Evolutionary conservation across 2,113 vertebrate species (phyloP), one percentile per base, ranked within the genome.

Genomic region (Sterna hirundo): DNA sequence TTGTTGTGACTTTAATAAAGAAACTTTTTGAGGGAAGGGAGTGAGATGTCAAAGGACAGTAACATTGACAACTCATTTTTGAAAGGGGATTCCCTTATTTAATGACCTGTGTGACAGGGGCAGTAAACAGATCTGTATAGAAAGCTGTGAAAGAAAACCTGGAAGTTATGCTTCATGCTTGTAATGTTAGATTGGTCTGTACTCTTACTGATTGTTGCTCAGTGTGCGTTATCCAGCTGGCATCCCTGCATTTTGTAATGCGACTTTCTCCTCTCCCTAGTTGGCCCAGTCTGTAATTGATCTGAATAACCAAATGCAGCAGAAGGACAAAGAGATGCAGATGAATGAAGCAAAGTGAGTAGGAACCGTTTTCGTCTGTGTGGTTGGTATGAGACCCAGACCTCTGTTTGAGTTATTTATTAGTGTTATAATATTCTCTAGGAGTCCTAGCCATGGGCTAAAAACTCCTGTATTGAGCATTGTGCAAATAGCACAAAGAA

Each of bases 311-410:
- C 99, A 98, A 97, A 99, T 99, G 96, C 99, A 99, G 74, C 98
- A 98, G 96, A 99, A 99, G 83, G 99, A 99, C 98, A 98, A 98
- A 92, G 99, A 99, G 96, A 99, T 99, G 95, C 99, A 99, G 98
- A 97, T 94, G 97, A 99, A 99, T 15, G 99, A 99, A 98, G 98
- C 98, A 92, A 99, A 98, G 99, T 99, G 86, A 98, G 99, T 98
- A 77, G 47, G 51, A 78, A 16, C 7, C 10, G 6, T 38, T 52
- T 52, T 89, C 1, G 3, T 68, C 40, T 18, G 3, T 3, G 19
- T 72, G 47, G 13, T 64, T 46, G 52, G 16, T 21, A 5, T 25
- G 69, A 74, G 86, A 22, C 26, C 34, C 9, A 68, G 36, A 44
- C 19, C 80, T 58, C 29, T 85, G 61, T 13, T 22, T 18, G 64